Evolutionary conservation across 2,113 vertebrate genomes (phyloP), one percentile per base, ranked within the genome.

Genomic region (Andinoacara biseriatus): DNA sequence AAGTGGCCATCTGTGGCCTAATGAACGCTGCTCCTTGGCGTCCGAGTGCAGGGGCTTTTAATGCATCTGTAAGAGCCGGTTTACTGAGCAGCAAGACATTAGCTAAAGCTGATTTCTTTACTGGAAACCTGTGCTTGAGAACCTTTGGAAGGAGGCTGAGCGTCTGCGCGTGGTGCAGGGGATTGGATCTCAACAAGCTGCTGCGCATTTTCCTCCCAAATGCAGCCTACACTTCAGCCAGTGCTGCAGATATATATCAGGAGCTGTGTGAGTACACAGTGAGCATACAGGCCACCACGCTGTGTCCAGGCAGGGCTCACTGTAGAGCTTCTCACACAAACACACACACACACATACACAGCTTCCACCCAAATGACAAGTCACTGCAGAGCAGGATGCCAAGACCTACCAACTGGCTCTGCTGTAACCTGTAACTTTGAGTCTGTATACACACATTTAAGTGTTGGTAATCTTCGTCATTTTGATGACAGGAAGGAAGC

Each of bases 61-160:
- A 91, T 93, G 94, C 95, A 95, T 95, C 95, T 95, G 93, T 90
- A 95, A 85, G 94, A 86, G 90, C 91, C 91, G 94, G 91, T 95
- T 94, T 95, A 94, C 90, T 35, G 88, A 93, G 90, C 89, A 94
- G 93, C 87, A 86, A 93, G 93, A 95, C 94, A 94, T 95, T 95
- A 95, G 95, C 95, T 95, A 93, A 95, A 95, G 92, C 95, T 94
- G 93, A 95, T 95, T 95, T 95, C 92, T 94, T 95, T 94, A 85
- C 93, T 95, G 91, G 91, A 95, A 94, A 93, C 94, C 92, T 90
- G 87, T 78, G 92, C 92, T 94, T 94, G 90, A 95, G 92, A 91
- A 93, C 89, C 91, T 95, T 95, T 95, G 90, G 91, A 86, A 89
- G 76, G 78, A 89, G 83, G 74, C 62, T 90, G 89, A 87, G 87